Conservation (phyloP, 2,888 invertebrate genomes). For the Thereva nobilitata region DNA sequence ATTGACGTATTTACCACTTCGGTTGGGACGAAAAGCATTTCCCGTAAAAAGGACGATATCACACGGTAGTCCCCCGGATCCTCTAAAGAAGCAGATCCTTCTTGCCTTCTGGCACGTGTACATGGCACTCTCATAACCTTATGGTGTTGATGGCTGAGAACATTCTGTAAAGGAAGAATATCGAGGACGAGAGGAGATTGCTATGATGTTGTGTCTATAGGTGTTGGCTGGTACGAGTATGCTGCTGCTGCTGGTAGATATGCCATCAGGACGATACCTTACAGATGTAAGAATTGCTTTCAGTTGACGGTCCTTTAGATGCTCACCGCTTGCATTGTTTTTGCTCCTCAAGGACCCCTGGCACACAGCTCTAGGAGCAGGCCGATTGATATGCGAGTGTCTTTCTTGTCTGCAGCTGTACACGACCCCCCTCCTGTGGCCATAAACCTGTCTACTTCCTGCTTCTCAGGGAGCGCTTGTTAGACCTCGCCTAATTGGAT, state of each 20-base stretch:
- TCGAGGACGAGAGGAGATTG: slow-evolving; percentile 21
- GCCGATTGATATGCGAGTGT: no score
- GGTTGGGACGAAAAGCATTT: slow-evolving; percentile 4
- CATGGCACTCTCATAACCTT: slow-evolving; percentile 33
- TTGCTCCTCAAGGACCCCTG: not conserved
- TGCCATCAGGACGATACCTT: slow-evolving; percentile 4
- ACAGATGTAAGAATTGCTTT: slow-evolving; percentile 29
- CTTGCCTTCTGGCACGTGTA: slow-evolving; percentile 32
- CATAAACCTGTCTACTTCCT: slow-evolving; percentile 8
- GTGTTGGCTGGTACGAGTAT: not conserved
- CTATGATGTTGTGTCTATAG: slow-evolving; percentile 22
- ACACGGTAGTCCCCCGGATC: slow-evolving; percentile 20
- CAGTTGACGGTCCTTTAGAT: slow-evolving; percentile 13
- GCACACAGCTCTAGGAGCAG: not conserved
- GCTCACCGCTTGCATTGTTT: slow-evolving; percentile 4
- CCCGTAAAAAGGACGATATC: slow-evolving; percentile 14
- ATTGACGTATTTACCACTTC: slow-evolving; percentile 30
- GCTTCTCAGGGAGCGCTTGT: slow-evolving; percentile 16
- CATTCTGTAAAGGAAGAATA: slow-evolving; percentile 27
- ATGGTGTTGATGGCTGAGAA: slow-evolving; percentile 36
- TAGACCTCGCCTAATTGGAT: slow-evolving; percentile 28
- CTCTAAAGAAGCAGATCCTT: not conserved
- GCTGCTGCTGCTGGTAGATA: not conserved
- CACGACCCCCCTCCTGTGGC: no score
- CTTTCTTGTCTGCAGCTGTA: no score